Conservation (phyloP, 2,797 vertebrate species). For the Danio choprae region DNA sequence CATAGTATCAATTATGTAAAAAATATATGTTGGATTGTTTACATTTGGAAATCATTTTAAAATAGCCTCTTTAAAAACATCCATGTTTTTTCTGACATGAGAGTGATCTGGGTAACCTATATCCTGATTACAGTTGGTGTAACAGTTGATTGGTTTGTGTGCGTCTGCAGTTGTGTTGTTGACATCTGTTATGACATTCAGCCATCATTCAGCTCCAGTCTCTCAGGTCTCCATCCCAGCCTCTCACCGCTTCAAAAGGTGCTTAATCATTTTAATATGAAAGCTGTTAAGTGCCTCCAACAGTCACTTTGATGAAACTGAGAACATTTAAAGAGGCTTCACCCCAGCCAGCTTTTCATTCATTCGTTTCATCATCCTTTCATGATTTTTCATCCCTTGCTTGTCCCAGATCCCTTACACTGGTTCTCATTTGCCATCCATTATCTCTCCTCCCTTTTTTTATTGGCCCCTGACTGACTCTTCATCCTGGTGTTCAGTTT, state of each 20-base stretch:
- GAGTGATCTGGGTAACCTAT: not conserved
- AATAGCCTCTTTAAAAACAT: not conserved
- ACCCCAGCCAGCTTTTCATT: conserved; percentile 75
- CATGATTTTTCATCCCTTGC: conserved; percentile 69
- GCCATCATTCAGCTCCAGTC: conserved; percentile 66
- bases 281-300: conserved; percentile 81
- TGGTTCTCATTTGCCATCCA: conserved; percentile 67
- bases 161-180: conserved; percentile 17
- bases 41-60: too few relatives aligned
- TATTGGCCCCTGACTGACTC: conserved; percentile 61
- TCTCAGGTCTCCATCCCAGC: conserved; percentile 65
- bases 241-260: conserved; percentile 76
- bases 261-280: conserved; percentile 83
- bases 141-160: conserved; percentile 30
- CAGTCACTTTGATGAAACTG: conserved; percentile 81
- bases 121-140: not conserved
- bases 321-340: conserved; percentile 63
- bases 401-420: conserved; percentile 63
- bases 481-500: conserved; percentile 46
- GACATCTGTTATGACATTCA: conserved; percentile 63
- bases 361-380: conserved; percentile 78
- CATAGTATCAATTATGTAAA: too few relatives aligned
- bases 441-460: conserved; percentile 58
- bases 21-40: too few relatives aligned
- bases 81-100: not conserved